Base-by-base conservation (phyloP, 2,113 vertebrate species). In the Semicossyphus pulcher region DNA sequence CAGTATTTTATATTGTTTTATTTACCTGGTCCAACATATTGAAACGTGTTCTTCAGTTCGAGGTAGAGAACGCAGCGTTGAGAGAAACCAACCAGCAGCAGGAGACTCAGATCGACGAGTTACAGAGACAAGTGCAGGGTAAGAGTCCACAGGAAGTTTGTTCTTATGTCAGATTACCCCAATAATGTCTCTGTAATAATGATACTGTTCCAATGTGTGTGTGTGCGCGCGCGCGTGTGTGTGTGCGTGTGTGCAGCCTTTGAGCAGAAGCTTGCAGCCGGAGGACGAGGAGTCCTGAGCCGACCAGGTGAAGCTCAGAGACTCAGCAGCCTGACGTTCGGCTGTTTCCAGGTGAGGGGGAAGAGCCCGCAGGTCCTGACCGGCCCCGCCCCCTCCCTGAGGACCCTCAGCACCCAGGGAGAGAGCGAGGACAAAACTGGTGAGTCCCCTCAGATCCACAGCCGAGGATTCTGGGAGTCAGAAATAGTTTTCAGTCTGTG, bases 291-390 rank as follows among this genome's bases (percentile, higher is more conserved):
- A 32, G 80, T 84, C 49, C 18, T 87, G 34, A 81, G 92, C 47
- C 94, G 93, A 65, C 91, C 94, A 7, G 94, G 90, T 0, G 95
- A 98, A 72, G 96, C 96, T 37, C 96, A 96, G 75, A 94, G 95
- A 12, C 93, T 99, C 47, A 98, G 97, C 92, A 94, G 95, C 86
- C 92, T 99, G 86, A 98, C 96, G 2, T 98, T 98, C 42, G 97
- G 97, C 68, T 98, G 97, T 83, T 97, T 98, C 88, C 94, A 95
- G 65, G 95, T 97, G 70, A 93, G 94, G 91, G 95, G 94, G 73
- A 96, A 93, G 90, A 99, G 90, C 74, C 95, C 96, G 20, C 95
- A 97, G 76, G 93, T 92, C 1, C 93, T 94, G 42, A 91, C 92
- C 0, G 95, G 94, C 59, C 93, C 90, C 3, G 93, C 94, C 32